These are phyloP conservation scores for Parnassius apollo DNA, from an alignment of 2,888 invertebrate species.

Conservation along the genomic window DNA sequence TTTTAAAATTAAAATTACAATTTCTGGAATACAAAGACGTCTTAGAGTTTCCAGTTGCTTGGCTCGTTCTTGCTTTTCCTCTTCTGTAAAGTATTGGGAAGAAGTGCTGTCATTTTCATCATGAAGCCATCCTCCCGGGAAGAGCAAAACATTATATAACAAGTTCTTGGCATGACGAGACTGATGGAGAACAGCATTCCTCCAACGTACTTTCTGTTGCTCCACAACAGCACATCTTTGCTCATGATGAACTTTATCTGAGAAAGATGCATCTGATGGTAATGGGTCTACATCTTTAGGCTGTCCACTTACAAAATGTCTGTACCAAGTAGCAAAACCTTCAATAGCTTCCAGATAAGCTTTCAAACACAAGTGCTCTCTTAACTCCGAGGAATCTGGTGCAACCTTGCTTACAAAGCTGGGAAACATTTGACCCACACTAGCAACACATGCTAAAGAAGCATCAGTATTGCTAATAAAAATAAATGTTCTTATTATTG, in stretches of 20 bases:
- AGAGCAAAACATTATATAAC: slow-evolving; percentile 92
- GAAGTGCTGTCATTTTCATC: slow-evolving; percentile 83
- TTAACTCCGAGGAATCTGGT: slow-evolving; percentile 74
- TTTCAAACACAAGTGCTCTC: slow-evolving; percentile 93
- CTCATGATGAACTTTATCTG: slow-evolving; percentile 93
- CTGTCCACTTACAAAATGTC: slow-evolving; percentile 89
- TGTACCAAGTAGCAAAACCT: slow-evolving; percentile 94
- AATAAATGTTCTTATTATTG: slow-evolving; percentile 91
- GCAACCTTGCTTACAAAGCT: slow-evolving; percentile 62
- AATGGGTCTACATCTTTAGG: slow-evolving; percentile 85
- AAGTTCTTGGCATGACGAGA: slow-evolving; percentile 88
- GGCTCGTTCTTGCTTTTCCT: slow-evolving; percentile 76
- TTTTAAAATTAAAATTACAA: slow-evolving; percentile 88
- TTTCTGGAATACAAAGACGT: slow-evolving; percentile 91
- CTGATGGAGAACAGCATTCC: slow-evolving; percentile 85
- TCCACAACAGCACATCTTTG: slow-evolving; percentile 90
- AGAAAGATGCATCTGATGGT: slow-evolving; percentile 84
- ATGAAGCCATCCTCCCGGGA: slow-evolving; percentile 95
- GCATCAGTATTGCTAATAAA: slow-evolving; percentile 91
- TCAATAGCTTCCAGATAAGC: slow-evolving; percentile 93
- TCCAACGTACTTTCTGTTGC: slow-evolving; percentile 89
- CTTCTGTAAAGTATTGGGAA: slow-evolving; percentile 65
- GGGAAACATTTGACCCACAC: slow-evolving; percentile 62
- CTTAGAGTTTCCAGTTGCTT: slow-evolving; percentile 89
- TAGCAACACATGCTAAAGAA: slow-evolving; percentile 85